These are phyloP conservation scores for Parnassius apollo DNA, from an alignment of 2,888 invertebrate genomes.

Conservation along the genomic window DNA sequence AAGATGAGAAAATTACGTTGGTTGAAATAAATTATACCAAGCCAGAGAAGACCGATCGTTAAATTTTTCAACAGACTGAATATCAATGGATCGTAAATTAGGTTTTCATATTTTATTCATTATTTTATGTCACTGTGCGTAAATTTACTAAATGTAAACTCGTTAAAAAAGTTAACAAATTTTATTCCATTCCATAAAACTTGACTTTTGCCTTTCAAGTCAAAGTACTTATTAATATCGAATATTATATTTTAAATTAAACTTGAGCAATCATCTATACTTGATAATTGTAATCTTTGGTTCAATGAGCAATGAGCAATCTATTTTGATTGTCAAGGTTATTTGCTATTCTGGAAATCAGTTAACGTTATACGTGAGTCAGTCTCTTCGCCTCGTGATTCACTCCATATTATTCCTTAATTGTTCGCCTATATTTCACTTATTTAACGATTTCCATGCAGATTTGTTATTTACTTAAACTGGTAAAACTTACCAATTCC, in stretches of 20 bases:
- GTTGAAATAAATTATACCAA: conserved; percentile 52
- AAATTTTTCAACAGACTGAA: conserved; percentile 43
- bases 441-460: conserved; percentile 7
- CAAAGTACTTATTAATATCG: no score
- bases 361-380: conserved; percentile 66
- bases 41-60: conserved; percentile 45
- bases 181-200: not conserved
- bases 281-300: conserved; percentile 11
- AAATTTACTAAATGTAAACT: conserved; percentile 21
- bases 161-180: conserved; percentile 21
- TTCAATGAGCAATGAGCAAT: conserved; percentile 34
- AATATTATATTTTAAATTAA: not conserved
- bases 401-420: conserved; percentile 56
- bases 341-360: conserved; percentile 71
- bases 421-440: conserved; percentile 55
- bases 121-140: conserved; percentile 25
- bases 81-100: conserved; percentile 34
- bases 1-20: conserved; percentile 49
- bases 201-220: not conserved
- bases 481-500: no score
- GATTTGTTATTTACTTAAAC: conserved; percentile 29
- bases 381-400: conserved; percentile 55
- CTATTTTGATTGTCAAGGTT: conserved; percentile 63
- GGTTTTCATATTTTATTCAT: conserved; percentile 25
- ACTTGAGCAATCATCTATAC: not conserved